Percentiles rank a stretch among this genome's conserved stretches.
phyloP scores from a whole-genome alignment of 2,888 invertebrate genomes.

The Mycalesis mineus region DNA sequence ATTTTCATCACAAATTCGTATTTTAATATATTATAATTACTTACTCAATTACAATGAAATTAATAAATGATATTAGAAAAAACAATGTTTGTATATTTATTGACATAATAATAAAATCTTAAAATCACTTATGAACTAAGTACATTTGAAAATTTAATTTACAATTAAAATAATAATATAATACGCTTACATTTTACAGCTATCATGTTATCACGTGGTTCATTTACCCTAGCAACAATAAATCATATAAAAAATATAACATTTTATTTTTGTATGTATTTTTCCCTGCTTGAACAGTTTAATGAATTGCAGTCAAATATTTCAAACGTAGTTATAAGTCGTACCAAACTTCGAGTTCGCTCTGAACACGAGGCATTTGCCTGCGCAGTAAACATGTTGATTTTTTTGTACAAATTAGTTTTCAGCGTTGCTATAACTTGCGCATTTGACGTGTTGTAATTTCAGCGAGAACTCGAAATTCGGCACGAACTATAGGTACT shows the following conservation, averaged over 20 bases:
- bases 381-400: too few relatives aligned
- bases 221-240: conserved; percentile 45
- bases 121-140: conserved; percentile 35
- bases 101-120: conserved; percentile 48
- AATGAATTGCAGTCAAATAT: background rate
- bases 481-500: too few relatives aligned
- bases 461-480: too few relatives aligned
- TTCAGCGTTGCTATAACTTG: too few relatives aligned
- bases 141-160: conserved; percentile 49
- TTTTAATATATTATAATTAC: conserved; percentile 47
- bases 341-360: too few relatives aligned
- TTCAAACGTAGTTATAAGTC: background rate
- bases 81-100: conserved; percentile 30
- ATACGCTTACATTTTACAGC: conserved; percentile 50
- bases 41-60: conserved; percentile 16
- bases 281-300: background rate
- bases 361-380: too few relatives aligned
- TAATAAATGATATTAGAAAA: conserved; percentile 47
- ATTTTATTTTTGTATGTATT: background rate
- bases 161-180: conserved; percentile 36
- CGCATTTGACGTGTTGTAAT: too few relatives aligned
- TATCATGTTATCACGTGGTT: conserved; percentile 70
- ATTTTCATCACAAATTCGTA: conserved; percentile 68
- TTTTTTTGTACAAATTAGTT: too few relatives aligned
- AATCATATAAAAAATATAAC: background rate